Conservation (phyloP, 2,113 vertebrate species). For the Merops nubicus region DNA sequence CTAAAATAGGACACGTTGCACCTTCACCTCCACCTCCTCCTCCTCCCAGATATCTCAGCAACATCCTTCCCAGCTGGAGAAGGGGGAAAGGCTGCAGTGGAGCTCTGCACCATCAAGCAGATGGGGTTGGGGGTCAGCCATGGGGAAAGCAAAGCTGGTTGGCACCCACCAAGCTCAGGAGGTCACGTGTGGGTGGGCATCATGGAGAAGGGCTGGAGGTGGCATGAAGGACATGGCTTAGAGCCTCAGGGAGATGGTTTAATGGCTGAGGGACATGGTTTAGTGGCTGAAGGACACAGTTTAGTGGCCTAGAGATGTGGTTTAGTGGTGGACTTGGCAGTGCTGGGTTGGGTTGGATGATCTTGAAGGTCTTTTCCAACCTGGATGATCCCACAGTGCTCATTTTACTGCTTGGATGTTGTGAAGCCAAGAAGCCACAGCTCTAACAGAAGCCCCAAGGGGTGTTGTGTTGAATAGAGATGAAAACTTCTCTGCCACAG, state of each 20-base stretch:
- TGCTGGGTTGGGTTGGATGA: neutral
- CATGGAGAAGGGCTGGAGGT: neutral
- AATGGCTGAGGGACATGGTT: neutral
- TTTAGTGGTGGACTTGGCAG: neutral
- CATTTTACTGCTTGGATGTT: no score
- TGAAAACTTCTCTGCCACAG: neutral
- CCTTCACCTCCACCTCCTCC: neutral
- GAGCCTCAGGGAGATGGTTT: neutral
- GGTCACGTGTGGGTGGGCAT: rapidly evolving
- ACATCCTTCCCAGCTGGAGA: neutral
- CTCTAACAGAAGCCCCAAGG: neutral
- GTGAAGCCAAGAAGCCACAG: rapidly evolving
- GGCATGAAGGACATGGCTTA: neutral
- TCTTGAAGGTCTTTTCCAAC: neutral
- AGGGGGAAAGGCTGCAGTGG: neutral
- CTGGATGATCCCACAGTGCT: neutral
- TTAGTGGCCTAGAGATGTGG: neutral
- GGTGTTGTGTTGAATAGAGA: rapidly evolving
- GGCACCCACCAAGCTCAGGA: neutral
- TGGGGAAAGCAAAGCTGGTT: neutral
- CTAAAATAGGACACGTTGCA: rapidly evolving
- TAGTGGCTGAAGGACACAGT: neutral
- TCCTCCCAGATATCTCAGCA: neutral
- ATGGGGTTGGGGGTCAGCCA: neutral
- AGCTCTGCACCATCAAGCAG: neutral